A percentile compares a stretch with the other conserved stretches of the same genome.
These are phyloP conservation scores for Hozukius guyotensis DNA, from an alignment of 2,797 vertebrate genomes.

Conservation along the genomic window DNA sequence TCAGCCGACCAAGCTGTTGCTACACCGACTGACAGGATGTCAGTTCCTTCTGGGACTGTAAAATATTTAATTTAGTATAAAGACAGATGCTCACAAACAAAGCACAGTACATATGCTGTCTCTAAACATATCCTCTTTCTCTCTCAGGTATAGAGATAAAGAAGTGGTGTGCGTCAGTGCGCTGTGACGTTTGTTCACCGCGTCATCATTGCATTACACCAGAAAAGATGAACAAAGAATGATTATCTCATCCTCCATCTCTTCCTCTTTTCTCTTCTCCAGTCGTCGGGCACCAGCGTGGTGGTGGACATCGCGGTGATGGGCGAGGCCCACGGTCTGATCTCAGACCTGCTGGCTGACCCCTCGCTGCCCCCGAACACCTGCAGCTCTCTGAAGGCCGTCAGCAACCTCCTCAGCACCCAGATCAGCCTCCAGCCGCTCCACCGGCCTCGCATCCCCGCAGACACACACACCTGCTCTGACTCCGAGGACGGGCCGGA, in stretches of 20 bases:
- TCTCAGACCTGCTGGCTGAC: constrained; percentile 95
- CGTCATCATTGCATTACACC: constrained; percentile 3
- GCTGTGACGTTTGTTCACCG: background rate
- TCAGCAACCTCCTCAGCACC: constrained; percentile 95
- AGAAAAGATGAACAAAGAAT: background rate
- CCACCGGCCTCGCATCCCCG: constrained; percentile 85
- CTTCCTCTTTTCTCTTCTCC: background rate
- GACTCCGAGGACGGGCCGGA: constrained; percentile 92
- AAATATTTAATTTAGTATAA: background rate
- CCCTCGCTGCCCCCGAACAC: constrained; percentile 93
- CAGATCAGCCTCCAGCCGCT: constrained; percentile 94
- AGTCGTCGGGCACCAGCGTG: constrained; percentile 91
- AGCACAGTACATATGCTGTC: background rate
- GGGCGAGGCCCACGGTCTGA: constrained; percentile 97
- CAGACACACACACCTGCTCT: constrained; percentile 88
- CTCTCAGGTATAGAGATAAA: constrained; percentile 2
- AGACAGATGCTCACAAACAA: background rate
- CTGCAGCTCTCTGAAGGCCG: constrained; percentile 93
- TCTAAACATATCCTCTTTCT: background rate
- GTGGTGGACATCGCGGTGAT: constrained; percentile 96
- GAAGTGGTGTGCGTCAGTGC: background rate
- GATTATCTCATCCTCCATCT: background rate
- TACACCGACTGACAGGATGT: background rate
- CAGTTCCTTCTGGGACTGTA: background rate
- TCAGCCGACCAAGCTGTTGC: background rate